phyloP scores from a whole-genome alignment of 2,113 vertebrate species.

The Galemys pyrenaicus region DNA sequence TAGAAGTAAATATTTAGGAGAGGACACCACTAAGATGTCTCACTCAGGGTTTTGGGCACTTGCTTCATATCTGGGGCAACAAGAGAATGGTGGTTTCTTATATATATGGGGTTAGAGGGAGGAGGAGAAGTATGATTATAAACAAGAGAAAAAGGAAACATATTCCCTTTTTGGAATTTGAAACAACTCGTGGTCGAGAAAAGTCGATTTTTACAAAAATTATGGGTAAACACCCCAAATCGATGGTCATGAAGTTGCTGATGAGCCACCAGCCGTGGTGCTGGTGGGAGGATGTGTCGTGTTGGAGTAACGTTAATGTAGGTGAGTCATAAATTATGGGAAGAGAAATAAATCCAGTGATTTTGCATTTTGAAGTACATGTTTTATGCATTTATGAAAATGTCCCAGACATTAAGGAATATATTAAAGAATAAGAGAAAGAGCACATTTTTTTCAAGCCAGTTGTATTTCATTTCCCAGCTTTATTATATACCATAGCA shows the following conservation, averaged over 20 bases:
- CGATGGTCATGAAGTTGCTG: not conserved
- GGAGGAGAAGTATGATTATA: not conserved
- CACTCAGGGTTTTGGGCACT: not conserved
- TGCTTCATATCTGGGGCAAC: not conserved
- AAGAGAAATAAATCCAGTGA: conserved; percentile 66
- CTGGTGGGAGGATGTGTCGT: not conserved
- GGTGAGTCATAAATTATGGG: conserved; percentile 71
- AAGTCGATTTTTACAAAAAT: not conserved
- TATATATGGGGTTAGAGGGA: not conserved
- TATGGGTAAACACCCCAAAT: not conserved
- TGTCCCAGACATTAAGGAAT: conserved; percentile 61
- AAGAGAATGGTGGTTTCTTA: not conserved
- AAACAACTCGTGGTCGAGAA: not conserved
- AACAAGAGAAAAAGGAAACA: not conserved
- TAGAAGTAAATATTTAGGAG: not conserved
- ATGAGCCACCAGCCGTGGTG: not conserved
- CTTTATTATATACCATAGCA: conserved; percentile 56
- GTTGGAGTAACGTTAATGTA: conserved; percentile 60
- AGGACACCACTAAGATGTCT: not conserved
- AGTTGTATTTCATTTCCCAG: conserved; percentile 65
- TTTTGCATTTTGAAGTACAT: conserved; percentile 72
- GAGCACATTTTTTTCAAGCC: conserved; percentile 72
- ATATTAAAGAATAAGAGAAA: conserved; percentile 71
- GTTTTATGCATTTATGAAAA: conserved; percentile 77
- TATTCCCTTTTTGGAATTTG: not conserved